Base-by-base conservation (phyloP, 2,797 vertebrate species). In the Oreochromis grahami region DNA sequence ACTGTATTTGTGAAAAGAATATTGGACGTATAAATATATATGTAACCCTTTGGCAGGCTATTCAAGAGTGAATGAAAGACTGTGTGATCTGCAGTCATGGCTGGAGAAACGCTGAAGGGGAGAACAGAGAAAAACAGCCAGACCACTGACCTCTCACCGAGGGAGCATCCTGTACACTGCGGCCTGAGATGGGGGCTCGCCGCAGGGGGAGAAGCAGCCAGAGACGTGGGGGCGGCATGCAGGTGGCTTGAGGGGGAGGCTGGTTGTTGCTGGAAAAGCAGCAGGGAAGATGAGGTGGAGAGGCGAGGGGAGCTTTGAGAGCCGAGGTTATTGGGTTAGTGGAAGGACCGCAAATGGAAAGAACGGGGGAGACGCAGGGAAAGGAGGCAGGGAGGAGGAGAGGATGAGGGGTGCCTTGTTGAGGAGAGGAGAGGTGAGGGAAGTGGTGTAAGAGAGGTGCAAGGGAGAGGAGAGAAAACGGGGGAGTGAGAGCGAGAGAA, bases 121-220 rank as follows among this genome's bases (percentile, higher is more conserved):
- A 38, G 87, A 80, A 83, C 76, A 84, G 82, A 87, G 87, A 82
- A 88, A 91, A 89, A 87, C 86, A 94, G 84, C 48, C 85, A 56
- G 89, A 92, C 79, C 86, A 70, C 79, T 92, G 92, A 94, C 91
- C 94, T 91, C 92, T 92, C 84, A 81, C 84, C 29, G 51, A 83
- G 89, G 85, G 90, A 88, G 86, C 91, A 80, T 93, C 88, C 88
- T 89, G 90, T 81, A 89, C 86, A 76, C 3, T 48, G 76, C n/a
- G 17, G 88, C 83, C 83, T 78, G 53, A 87, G 65, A 43, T 52
- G 79, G 81, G 80, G 80, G 80, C 55, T 86, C 55, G 48, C 84
- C 55, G 65, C 80, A 24, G 84, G 84, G 84, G 76, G 7, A 79
- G 21, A 58, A 45, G 38, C 53, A 81, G 79, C 51, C 60, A 78